Base-by-base conservation (phyloP, 2,797 vertebrate genomes). In the Amblyopsis hoosieri region DNA sequence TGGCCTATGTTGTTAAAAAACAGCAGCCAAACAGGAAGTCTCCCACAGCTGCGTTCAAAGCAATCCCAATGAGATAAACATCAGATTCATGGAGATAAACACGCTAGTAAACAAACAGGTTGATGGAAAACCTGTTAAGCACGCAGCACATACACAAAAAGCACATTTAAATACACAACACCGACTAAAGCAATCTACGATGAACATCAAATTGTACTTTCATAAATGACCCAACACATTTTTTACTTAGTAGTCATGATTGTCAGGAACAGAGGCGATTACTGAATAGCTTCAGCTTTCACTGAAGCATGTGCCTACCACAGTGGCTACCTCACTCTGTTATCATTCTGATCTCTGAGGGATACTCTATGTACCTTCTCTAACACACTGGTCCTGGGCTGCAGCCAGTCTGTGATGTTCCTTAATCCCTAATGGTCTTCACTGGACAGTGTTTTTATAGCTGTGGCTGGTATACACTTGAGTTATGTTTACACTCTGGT, bases 211-310 rank as follows among this genome's bases (percentile, higher is more conserved):
- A 37, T 37, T 37, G 33, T 37, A 37, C 33, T 9, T 37, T 9
- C 33, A 37, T 37, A 37, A 9, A 68, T 53, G 67, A 79, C 70
- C 78, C 71, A 77, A 62, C 52, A 64, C 65, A 67, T 64, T 66
- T 80, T 68, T 73, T 81, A 37, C 62, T 83, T 82, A 66, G 78
- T 80, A 53, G 45, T 60, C 69, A 73, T n/a, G 58, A 61, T 75
- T 76, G 72, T 67, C 74, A 58, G 58, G 56, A 4, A 45, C 69
- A 2, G 1, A 45, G 52, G 3, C 37, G 45, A 51, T 7, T 49
- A 60, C 61, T 50, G 66, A 70, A 60, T 37, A 65, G 69, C 15
- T 69, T 67, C 37, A 75, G 79, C 73, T 75, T 61, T 65, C 73
- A 15, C 8, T 37, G 45, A 64, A 53, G 78, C 75, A 63, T 50